phyloP scores from a whole-genome alignment of 1,140 invertebrate species.

The Zophobas morio region DNA sequence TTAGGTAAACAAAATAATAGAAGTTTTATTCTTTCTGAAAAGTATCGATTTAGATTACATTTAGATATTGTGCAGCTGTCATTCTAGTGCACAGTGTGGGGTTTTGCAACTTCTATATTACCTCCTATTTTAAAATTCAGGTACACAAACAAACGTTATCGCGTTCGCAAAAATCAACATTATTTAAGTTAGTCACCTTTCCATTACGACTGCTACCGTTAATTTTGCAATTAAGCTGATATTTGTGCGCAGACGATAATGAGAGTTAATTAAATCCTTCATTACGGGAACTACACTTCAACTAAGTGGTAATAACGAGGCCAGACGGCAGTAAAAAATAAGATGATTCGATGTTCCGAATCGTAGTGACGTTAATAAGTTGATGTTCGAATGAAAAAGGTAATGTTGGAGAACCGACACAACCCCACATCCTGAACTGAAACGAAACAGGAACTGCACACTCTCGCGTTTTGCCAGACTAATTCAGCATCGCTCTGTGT shows the following conservation, averaged over 20 bases:
- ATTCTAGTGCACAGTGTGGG: background rate
- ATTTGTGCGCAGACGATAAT: background rate
- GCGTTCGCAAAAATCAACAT: background rate
- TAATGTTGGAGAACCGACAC: conserved; percentile 6
- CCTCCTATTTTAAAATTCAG: background rate
- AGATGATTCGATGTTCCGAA: conserved; percentile 8
- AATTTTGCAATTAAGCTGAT: background rate
- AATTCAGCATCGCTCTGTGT: background rate
- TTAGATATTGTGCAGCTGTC: conserved; percentile 4
- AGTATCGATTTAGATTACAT: background rate
- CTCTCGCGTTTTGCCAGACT: background rate
- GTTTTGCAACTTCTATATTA: conserved; percentile 3
- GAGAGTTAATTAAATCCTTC: background rate
- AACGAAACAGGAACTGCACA: conserved; percentile 5
- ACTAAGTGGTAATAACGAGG: background rate
- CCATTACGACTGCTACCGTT: background rate
- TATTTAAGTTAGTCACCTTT: background rate
- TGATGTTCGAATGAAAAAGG: background rate
- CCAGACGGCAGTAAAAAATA: conserved; percentile 1
- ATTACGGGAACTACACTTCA: background rate
- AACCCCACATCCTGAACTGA: background rate
- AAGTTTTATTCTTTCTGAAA: conserved; percentile 18
- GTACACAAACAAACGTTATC: too few species aligned
- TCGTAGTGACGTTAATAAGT: background rate
- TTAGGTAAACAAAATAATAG: conserved; percentile 35